A percentile compares a stretch with the other conserved stretches of the same genome.
These are phyloP conservation scores for Alviniconcha marisindica DNA, from an alignment of 1,140 invertebrate genomes.

Conservation along the genomic window DNA sequence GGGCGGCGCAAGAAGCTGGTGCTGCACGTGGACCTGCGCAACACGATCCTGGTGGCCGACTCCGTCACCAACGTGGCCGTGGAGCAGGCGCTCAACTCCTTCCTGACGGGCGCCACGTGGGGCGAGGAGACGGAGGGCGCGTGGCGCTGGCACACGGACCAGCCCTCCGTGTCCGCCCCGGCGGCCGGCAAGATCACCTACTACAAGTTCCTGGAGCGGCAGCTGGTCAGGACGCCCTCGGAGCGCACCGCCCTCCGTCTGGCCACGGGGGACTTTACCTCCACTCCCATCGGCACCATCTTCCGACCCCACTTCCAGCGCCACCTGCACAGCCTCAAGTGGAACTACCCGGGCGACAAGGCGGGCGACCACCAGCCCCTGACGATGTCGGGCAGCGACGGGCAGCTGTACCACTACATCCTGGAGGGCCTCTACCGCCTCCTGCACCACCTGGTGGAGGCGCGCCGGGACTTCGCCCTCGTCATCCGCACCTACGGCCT, in stretches of 20 bases:
- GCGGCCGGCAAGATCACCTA: slow-evolving; percentile 57
- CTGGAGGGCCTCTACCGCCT: slow-evolving; percentile 70
- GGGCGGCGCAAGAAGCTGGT: slow-evolving; percentile 67
- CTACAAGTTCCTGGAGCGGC: slow-evolving; percentile 71
- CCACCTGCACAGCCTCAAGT: slow-evolving; percentile 60
- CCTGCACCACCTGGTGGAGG: slow-evolving; percentile 60
- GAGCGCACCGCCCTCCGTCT: slow-evolving; percentile 62
- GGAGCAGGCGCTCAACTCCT: slow-evolving; percentile 73
- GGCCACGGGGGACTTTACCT: slow-evolving; percentile 69
- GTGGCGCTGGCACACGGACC: slow-evolving; percentile 66
- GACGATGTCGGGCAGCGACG: slow-evolving; percentile 66
- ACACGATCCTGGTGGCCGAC: slow-evolving; percentile 73
- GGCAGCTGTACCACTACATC: slow-evolving; percentile 72
- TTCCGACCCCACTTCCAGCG: slow-evolving; percentile 66
- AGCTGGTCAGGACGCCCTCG: slow-evolving; percentile 62
- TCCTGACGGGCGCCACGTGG: slow-evolving; percentile 72
- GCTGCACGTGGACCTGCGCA: slow-evolving; percentile 73
- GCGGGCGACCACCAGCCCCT: slow-evolving; percentile 43
- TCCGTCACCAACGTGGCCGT: slow-evolving; percentile 71
- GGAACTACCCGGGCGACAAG: slow-evolving; percentile 50
- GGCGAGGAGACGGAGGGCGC: slow-evolving; percentile 57
- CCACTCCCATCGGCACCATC: slow-evolving; percentile 54
- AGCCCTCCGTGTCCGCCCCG: slow-evolving; percentile 62
- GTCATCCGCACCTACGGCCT: slow-evolving; percentile 72
- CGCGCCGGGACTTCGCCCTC: slow-evolving; percentile 67